A percentile compares a stretch with the other conserved stretches of the same genome.
These are phyloP conservation scores for Hemistola chrysoprasaria DNA, from an alignment of 2,888 invertebrate species.

Conservation along the genomic window DNA sequence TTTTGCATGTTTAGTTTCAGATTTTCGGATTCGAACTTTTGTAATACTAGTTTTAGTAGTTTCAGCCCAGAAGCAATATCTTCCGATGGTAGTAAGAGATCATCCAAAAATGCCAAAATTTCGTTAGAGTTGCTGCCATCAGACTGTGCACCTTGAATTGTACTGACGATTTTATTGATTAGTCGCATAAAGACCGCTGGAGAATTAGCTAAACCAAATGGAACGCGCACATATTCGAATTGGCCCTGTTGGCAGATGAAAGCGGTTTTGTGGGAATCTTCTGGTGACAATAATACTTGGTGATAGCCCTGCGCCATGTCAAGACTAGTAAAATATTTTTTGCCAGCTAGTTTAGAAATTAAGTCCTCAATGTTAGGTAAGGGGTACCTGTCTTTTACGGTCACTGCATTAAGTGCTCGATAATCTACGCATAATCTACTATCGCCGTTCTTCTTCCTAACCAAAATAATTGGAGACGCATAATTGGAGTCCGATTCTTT, in stretches of 20 bases:
- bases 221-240: constrained; percentile 12
- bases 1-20: constrained; percentile 11
- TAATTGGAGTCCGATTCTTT: neutral
- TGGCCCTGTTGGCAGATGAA: constrained; percentile 14
- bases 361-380: neutral
- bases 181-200: constrained; percentile 12
- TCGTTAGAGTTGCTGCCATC: too few species aligned
- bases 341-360: neutral
- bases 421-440: neutral
- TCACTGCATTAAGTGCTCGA: neutral
- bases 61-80: constrained; percentile 1
- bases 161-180: too few species aligned
- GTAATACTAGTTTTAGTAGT: constrained; percentile 1
- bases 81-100: neutral
- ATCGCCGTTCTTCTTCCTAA: too few species aligned
- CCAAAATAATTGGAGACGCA: neutral
- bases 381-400: neutral
- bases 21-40: too few species aligned
- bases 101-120: too few species aligned
- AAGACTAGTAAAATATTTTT: constrained; percentile 1
- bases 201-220: constrained; percentile 18
- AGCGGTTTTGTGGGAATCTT: constrained; percentile 8
- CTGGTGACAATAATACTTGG: constrained; percentile 3
- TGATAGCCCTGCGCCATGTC: constrained; percentile 9
- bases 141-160: too few species aligned